Base-by-base conservation (phyloP, 64 coral and sea anemone genomes). In the Actinia equina region DNA sequence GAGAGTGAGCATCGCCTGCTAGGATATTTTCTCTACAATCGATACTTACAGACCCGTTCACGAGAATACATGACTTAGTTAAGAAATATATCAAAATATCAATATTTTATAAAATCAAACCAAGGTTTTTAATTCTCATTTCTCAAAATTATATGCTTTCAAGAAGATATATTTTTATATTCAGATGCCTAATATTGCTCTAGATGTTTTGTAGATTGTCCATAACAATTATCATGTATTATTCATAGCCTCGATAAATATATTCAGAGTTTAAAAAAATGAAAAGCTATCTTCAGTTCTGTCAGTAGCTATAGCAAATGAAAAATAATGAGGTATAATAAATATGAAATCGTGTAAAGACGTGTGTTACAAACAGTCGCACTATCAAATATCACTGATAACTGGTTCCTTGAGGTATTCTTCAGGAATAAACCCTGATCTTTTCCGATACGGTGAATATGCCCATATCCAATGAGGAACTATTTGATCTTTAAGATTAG, bases 401-500 rank as follows among this genome's bases (percentile, higher is more conserved):
- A 96, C 88, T 22, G 94, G 94, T 16, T 96, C 94, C 79, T 90
- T 96, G 4, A 93, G 87, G 80, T 90, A 86, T 41, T 90, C 91
- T 19, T 93, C 88, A 26, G 94, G 94, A 80, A 96, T 93, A 53
- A 93, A 96, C 0, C 94, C 94, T 51, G 94, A 93, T 85, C 92
- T 80, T 84, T 93, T 93, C 37, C 83, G 93, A 11, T 89, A 83
- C 3, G 91, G 94, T 8, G 94, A 96, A 61, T 96, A 96, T 0
- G 88, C 94, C 94, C 94, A 96, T 44, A 93, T 84, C 91, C 85
- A 93, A 2, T 84, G 87, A 12, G 94, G 94, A 22, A 92, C 91
- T 80, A 96, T 88, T 88, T 96, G 94, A 84, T 96, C 94, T 55
- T 96, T 96, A 0, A 96, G 88, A 56, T 96, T 96, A 57, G 94